Evolutionary conservation across 1,140 invertebrate species (phyloP).

Genomic region (Microplitis mediator): DNA sequence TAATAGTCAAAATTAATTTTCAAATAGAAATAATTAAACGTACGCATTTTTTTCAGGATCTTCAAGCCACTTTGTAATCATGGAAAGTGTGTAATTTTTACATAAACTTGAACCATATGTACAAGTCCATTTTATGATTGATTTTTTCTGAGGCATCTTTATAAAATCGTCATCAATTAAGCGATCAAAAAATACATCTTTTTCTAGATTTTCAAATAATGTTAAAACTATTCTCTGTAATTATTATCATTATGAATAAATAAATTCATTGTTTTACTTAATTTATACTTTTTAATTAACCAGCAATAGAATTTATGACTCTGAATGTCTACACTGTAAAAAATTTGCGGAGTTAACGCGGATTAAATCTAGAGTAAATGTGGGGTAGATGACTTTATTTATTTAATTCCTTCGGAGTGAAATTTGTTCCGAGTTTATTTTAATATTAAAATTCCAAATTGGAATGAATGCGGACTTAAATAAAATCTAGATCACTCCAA

Average conservation of each 20-base stretch:
- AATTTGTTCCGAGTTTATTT: too few relatives aligned
- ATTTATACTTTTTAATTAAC: too few relatives aligned
- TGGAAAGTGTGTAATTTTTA: constrained; percentile 64
- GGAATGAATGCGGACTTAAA: too few relatives aligned
- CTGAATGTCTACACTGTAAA: too few relatives aligned
- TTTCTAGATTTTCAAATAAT: neutral
- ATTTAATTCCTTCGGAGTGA: too few relatives aligned
- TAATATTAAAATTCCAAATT: too few relatives aligned
- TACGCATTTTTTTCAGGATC: constrained; percentile 45
- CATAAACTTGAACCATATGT: constrained; percentile 69
- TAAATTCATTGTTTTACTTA: neutral
- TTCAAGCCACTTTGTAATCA: constrained; percentile 71
- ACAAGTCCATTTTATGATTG: constrained; percentile 71
- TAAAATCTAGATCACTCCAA: too few relatives aligned
- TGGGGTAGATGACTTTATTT: too few relatives aligned
- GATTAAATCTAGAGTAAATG: too few relatives aligned
- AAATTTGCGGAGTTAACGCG: too few relatives aligned
- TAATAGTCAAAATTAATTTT: neutral
- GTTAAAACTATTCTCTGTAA: constrained; percentile 10
- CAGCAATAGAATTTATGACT: too few relatives aligned
- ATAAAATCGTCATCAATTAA: constrained; percentile 64
- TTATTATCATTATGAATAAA: too few relatives aligned
- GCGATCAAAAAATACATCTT: constrained; percentile 15
- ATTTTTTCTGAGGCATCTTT: constrained; percentile 67
- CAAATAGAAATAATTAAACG: constrained; percentile 2